Conservation (phyloP, 2,888 invertebrate genomes). For the Drosophila formosana region DNA sequence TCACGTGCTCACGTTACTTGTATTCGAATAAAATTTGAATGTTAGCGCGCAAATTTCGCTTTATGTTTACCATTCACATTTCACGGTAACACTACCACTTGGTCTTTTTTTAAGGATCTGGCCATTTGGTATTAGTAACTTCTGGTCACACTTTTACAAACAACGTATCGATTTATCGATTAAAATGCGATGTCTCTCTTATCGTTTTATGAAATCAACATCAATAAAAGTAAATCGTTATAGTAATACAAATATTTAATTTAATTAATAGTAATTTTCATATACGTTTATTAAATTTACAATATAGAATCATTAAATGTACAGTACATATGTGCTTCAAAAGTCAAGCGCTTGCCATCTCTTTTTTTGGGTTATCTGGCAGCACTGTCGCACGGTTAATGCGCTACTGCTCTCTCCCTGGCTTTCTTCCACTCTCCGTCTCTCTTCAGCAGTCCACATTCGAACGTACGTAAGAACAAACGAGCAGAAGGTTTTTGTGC, state of each 20-base stretch:
- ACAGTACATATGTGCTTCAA: neutral
- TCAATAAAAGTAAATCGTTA: neutral
- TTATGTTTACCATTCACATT: conserved; percentile 15
- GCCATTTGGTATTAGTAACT: neutral
- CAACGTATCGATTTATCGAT: neutral
- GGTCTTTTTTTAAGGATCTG: conserved; percentile 13
- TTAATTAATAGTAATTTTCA: neutral
- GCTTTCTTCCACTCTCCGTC: conserved; percentile 65
- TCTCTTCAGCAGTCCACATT: conserved; percentile 68
- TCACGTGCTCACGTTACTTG: neutral
- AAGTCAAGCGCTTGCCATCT: conserved; percentile 1
- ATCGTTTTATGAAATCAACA: neutral
- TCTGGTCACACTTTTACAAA: neutral
- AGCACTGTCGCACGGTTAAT: conserved; percentile 38
- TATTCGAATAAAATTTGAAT: neutral
- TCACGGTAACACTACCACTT: neutral
- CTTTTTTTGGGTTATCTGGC: conserved; percentile 28
- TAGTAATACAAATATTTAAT: neutral
- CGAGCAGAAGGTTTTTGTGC: conserved; percentile 68
- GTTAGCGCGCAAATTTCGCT: conserved; percentile 22
- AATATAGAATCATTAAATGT: neutral
- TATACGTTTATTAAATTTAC: neutral
- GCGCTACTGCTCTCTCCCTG: conserved; percentile 60
- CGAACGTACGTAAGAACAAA: conserved; percentile 65
- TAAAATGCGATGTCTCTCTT: neutral